A percentile compares a stretch with the other conserved stretches of the same genome.
These are phyloP conservation scores for Liparis tanakae DNA, from an alignment of 2,797 vertebrate species.

Conservation along the genomic window DNA sequence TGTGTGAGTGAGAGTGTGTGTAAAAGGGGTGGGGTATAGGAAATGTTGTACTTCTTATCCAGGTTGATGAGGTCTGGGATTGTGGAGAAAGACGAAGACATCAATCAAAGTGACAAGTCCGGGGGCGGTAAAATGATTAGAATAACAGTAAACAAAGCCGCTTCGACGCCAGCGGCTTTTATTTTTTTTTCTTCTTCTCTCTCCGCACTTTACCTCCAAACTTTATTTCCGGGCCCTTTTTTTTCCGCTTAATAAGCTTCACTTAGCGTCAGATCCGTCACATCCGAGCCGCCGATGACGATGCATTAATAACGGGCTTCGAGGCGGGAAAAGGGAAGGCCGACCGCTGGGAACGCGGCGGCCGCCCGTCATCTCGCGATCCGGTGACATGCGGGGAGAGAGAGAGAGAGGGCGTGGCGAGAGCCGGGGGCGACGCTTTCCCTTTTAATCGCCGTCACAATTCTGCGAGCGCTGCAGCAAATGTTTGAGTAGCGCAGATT, in stretches of 20 bases:
- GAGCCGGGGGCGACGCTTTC: no score
- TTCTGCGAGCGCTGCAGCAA: constrained; percentile 53
- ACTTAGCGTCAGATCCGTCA: constrained; percentile 56
- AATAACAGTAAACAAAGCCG: constrained; percentile 73
- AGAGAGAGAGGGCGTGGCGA: no score
- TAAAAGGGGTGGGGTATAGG: constrained; percentile 26
- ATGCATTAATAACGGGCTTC: constrained; percentile 65
- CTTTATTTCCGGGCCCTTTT: constrained; percentile 27
- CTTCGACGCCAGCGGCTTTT: constrained; percentile 34
- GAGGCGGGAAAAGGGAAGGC: constrained; percentile 29
- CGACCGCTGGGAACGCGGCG: constrained; percentile 55
- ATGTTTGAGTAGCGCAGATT: constrained; percentile 73
- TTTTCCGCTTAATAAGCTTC: constrained; percentile 41
- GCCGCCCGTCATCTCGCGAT: constrained; percentile 50
- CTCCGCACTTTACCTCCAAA: constrained; percentile 18
- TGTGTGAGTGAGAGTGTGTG: neutral
- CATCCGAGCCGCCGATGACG: constrained; percentile 60
- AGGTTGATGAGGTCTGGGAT: constrained; percentile 77
- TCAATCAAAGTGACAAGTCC: constrained; percentile 75
- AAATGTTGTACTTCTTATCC: constrained; percentile 52
- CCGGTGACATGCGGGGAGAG: constrained; percentile 30
- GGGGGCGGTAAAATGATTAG: constrained; percentile 72
- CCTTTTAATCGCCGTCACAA: constrained; percentile 71
- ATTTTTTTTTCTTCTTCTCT: constrained; percentile 3
- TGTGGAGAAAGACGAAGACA: constrained; percentile 61